Evolutionary conservation across 1,140 invertebrate species (phyloP).

Genomic region (Orius laevigatus): DNA sequence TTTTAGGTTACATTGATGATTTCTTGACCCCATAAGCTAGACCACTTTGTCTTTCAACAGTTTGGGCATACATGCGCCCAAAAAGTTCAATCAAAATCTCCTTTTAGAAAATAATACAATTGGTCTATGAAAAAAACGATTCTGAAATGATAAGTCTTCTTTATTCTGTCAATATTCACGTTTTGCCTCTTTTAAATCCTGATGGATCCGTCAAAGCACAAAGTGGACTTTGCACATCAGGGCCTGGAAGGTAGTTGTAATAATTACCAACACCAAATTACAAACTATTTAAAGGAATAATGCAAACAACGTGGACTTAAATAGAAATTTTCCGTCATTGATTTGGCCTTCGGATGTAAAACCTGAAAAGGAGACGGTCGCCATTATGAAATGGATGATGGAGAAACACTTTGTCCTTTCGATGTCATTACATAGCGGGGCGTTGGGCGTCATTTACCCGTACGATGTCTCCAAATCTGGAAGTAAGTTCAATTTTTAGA

Average conservation of each 20-base stretch:
- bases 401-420: slow-evolving; percentile 87
- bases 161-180: slow-evolving; percentile 77
- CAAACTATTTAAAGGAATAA: slow-evolving; percentile 41
- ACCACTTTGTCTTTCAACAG: too few relatives aligned
- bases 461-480: slow-evolving; percentile 81
- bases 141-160: slow-evolving; percentile 66
- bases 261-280: background rate
- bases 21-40: too few relatives aligned
- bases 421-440: slow-evolving; percentile 79
- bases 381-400: slow-evolving; percentile 83
- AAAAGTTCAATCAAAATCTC: background rate
- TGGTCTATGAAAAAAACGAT: slow-evolving; percentile 29
- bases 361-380: slow-evolving; percentile 79
- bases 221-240: slow-evolving; percentile 52
- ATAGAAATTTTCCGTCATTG: slow-evolving; percentile 84
- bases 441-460: slow-evolving; percentile 79
- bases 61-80: background rate
- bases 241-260: slow-evolving; percentile 5
- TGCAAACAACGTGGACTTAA: slow-evolving; percentile 69
- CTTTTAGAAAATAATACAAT: background rate
- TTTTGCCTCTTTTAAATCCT: slow-evolving; percentile 84
- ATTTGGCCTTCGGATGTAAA: slow-evolving; percentile 71
- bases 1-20: background rate
- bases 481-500: slow-evolving; percentile 43
- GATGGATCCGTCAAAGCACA: slow-evolving; percentile 75